Evolutionary conservation across 2,797 vertebrate species (phyloP).

Genomic region (Somateria mollissima): DNA sequence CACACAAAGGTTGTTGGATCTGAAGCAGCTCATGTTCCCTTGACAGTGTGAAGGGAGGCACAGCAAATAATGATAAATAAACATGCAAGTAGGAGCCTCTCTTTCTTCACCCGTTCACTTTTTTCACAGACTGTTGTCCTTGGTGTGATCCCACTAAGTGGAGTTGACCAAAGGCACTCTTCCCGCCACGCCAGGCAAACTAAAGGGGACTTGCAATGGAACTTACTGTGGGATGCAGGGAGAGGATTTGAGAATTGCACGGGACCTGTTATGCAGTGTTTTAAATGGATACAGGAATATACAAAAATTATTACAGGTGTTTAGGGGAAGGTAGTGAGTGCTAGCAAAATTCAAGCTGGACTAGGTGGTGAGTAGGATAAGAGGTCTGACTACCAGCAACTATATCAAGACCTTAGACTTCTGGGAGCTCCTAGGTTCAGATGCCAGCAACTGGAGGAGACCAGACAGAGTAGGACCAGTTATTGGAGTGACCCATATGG

Average conservation of each 20-base stretch:
- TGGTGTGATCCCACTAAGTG: background rate
- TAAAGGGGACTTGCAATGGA: background rate
- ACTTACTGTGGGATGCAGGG: background rate
- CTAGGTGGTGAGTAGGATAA: background rate
- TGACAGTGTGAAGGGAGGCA: background rate
- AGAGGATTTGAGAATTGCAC: background rate
- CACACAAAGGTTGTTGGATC: slow-evolving; percentile 12
- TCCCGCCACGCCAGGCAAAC: background rate
- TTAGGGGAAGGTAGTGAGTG: background rate
- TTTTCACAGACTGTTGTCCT: background rate
- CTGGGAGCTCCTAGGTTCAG: background rate
- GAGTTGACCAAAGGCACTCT: background rate
- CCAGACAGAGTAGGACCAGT: too few relatives aligned
- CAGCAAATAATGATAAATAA: background rate
- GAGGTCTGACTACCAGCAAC: background rate
- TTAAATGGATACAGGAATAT: background rate
- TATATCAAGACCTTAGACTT: background rate
- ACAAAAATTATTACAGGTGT: background rate
- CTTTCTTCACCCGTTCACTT: background rate
- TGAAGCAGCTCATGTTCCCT: background rate
- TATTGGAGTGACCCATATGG: background rate
- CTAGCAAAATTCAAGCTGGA: background rate
- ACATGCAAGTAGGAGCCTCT: background rate
- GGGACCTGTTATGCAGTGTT: background rate
- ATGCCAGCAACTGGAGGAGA: background rate